phyloP scores from a whole-genome alignment of 2,888 invertebrate genomes.

The Mongoloraphidia duomilia region DNA sequence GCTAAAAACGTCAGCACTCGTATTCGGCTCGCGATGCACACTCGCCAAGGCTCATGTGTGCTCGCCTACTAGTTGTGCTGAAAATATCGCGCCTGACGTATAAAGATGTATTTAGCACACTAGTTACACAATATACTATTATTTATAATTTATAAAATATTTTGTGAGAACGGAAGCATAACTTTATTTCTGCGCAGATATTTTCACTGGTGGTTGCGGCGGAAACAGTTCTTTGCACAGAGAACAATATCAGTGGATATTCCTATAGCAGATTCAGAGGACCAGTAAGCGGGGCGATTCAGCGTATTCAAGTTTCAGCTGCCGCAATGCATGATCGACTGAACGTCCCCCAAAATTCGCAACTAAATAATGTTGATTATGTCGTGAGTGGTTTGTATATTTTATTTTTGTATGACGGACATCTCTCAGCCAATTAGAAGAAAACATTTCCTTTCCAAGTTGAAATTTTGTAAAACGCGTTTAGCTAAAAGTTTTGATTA shows the following conservation, averaged over 20 bases:
- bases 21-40: too few relatives aligned
- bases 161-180: constrained; percentile 18
- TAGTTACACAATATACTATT: too few relatives aligned
- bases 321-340: constrained; percentile 37
- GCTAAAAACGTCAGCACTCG: too few relatives aligned
- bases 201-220: constrained; percentile 20
- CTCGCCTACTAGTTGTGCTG: too few relatives aligned
- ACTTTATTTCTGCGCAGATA: constrained; percentile 24
- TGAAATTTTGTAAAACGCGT: neutral
- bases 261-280: constrained; percentile 60
- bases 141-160: too few relatives aligned
- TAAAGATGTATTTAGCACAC: too few relatives aligned
- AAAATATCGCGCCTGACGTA: too few relatives aligned
- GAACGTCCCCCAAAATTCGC: constrained; percentile 32
- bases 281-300: constrained; percentile 53
- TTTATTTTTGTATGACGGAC: constrained; percentile 1
- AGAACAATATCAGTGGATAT: constrained; percentile 36
- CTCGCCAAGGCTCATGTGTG: too few relatives aligned
- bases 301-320: constrained; percentile 39
- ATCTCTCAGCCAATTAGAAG: neutral
- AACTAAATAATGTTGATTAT: constrained; percentile 47
- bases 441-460: neutral
- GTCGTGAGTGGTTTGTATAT: constrained; percentile 32
- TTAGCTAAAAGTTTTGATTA: constrained; percentile 4
- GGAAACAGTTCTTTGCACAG: constrained; percentile 16